These are phyloP conservation scores for Alethe diademata DNA, from an alignment of 2,113 vertebrate species.

Conservation along the genomic window DNA sequence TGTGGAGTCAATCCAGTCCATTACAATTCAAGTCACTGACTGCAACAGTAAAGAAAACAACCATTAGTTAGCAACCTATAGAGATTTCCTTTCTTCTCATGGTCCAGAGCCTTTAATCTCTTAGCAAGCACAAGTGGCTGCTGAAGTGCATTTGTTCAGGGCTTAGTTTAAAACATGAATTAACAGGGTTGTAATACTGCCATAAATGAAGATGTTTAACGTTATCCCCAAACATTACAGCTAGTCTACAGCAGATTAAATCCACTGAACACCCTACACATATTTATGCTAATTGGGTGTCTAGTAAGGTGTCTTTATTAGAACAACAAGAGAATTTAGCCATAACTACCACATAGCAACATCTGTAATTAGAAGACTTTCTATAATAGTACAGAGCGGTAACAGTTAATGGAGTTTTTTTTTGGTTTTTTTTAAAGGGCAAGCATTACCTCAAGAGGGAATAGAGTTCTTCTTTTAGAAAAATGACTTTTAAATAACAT, in stretches of 20 bases:
- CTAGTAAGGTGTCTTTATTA: not conserved
- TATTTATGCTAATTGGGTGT: not conserved
- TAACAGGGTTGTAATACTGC: not conserved
- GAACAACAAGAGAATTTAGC: not conserved
- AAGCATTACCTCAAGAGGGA: conserved; percentile 29
- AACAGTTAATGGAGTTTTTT: conserved; percentile 1
- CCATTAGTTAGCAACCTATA: conserved; percentile 25
- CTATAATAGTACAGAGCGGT: not conserved
- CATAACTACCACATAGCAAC: not conserved
- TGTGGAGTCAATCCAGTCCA: not conserved
- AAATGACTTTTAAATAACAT: conserved; percentile 76
- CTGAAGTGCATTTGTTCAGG: conserved; percentile 21
- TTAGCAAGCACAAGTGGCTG: conserved; percentile 27
- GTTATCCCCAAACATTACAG: not conserved
- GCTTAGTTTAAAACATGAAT: conserved; percentile 24
- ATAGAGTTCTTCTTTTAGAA: conserved; percentile 64
- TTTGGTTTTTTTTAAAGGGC: not conserved
- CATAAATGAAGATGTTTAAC: conserved; percentile 27
- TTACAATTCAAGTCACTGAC: conserved; percentile 37
- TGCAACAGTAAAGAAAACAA: conserved; percentile 46
- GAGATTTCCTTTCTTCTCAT: conserved; percentile 43
- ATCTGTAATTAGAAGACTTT: not conserved
- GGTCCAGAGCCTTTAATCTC: conserved; percentile 45
- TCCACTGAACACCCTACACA: not conserved
- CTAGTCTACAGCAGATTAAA: not conserved